Evolutionary conservation across 2,888 invertebrate genomes (phyloP), one percentile per base, ranked within the genome.

Genomic region (Apodemia zela): DNA sequence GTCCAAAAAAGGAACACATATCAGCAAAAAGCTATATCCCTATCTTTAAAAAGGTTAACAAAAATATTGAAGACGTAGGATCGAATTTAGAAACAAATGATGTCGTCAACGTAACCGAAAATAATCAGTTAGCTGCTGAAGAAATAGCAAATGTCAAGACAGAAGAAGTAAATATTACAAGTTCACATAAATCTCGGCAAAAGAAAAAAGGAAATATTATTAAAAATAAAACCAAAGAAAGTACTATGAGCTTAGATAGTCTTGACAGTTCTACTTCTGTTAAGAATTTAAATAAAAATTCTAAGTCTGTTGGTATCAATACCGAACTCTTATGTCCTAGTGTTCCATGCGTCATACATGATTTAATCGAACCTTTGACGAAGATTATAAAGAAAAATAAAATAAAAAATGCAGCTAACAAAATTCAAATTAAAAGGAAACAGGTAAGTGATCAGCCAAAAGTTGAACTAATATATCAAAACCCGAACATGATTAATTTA

Each of bases 211-310:
- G 67, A 63, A 69, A 65, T 67, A 68, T 69, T 4, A 47, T 21
- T 29, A 69, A 66, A 33, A 73, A 65, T 66, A 73, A 69, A 25
- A 66, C 67, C 42, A 86, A 86, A 79, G 86, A 87, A 73, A 84
- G 69, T 61, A 87, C 79, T 60, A 84, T 90, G 76, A 91, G 90
- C 72, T 74, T 86, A 69, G 90, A 89, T 68, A 91, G 90, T 68
- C 79, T 90, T 54, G 89, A 90, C 59, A 82, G 82, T 60, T 63
- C 65, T 64, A 47, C 72, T 66, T 65, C 66, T 42, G 70, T 70
- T 65, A 72, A 68, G 13, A 67, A 61, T 45, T 69, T 67, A 42
- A 75, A 75, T 58, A 77, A 75, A 69, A 80, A 75, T 58, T 78
- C 75, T 67, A 82, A 83, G 65, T 85, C 87, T 29, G 72, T 87